phyloP scores from a whole-genome alignment of 2,113 vertebrate genomes.

The Halichoeres trimaculatus region DNA sequence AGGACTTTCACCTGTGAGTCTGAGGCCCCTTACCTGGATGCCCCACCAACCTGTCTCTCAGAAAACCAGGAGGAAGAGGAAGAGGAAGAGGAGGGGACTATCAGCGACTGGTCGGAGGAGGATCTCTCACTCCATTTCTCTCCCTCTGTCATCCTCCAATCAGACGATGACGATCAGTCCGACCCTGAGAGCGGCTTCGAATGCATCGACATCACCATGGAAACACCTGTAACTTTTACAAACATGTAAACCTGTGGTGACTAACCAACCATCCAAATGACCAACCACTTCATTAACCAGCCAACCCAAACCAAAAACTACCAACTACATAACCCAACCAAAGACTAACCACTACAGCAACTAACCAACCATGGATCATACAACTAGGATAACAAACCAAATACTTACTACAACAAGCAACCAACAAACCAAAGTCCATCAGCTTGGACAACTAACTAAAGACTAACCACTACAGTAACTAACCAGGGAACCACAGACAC shows the following conservation, averaged over 20 bases:
- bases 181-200: constrained; percentile 72
- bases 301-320: no score
- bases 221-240: constrained; percentile 66
- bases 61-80: constrained; percentile 6
- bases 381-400: no score
- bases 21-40: constrained; percentile 67
- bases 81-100: constrained; percentile 69
- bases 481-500: no score
- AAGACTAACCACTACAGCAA: no score
- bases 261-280: background rate
- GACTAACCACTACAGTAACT: no score
- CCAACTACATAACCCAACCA: no score
- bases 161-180: constrained; percentile 79
- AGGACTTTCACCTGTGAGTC: background rate
- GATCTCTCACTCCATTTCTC: constrained; percentile 70
- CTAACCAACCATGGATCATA: no score
- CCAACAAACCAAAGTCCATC: no score
- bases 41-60: constrained; percentile 71
- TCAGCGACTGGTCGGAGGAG: constrained; percentile 80
- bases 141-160: constrained; percentile 56
- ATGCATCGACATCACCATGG: constrained; percentile 86
- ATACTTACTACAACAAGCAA: no score
- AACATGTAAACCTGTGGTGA: no score
- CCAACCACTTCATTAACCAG: background rate
- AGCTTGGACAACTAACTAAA: no score